Base-by-base conservation (phyloP, 2,797 vertebrate genomes). In the Scolopax rusticola region DNA sequence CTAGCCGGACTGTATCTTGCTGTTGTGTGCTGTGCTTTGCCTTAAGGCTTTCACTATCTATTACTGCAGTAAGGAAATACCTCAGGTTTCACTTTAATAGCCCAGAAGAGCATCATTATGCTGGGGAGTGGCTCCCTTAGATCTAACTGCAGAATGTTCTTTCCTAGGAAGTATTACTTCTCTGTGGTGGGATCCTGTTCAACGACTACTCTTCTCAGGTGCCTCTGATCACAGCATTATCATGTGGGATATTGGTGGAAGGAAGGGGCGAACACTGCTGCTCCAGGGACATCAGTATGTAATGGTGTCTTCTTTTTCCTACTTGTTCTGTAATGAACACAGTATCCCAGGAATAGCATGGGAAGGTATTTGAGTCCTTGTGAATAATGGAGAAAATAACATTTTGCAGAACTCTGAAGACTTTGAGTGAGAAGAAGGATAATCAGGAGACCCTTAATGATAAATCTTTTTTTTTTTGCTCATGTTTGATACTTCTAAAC, bases 201-300 rank as follows among this genome's bases (percentile, higher is more conserved):
- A 99, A 79, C 98, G 99, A 87, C 97, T 99, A 95, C 98, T 99
- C 90, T 99, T 99, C 97, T 99, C 99, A 0, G 99, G 99, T 82
- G 99, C 99, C 14, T 99, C 99, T 0, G 99, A 99, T 97, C 99
- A 99, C 98, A 99, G 99, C 96, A 98, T 99, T 96, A 99, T 99
- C 97, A 99, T 99, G 99, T 99, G 99, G 99, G 99, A 99, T 97
- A 99, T 99, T 16, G 99, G 99, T n/a, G 99, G 99, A 81, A 98
- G 99, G 89, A 99, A 99, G 95, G 99, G 99, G 69, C 98, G 99
- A 67, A 99, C 99, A 0, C 95, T 99, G 57, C 97, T 99, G 71
- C 97, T 99, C 63, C 99, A 99, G 97, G 99, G 99, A 96, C 99
- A 99, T 93, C 99, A 99, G 99, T 99, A 98, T 97, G 99, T 97